Evolutionary conservation across 2,888 invertebrate genomes (phyloP).

Genomic region (Antheraea yamamai): DNA sequence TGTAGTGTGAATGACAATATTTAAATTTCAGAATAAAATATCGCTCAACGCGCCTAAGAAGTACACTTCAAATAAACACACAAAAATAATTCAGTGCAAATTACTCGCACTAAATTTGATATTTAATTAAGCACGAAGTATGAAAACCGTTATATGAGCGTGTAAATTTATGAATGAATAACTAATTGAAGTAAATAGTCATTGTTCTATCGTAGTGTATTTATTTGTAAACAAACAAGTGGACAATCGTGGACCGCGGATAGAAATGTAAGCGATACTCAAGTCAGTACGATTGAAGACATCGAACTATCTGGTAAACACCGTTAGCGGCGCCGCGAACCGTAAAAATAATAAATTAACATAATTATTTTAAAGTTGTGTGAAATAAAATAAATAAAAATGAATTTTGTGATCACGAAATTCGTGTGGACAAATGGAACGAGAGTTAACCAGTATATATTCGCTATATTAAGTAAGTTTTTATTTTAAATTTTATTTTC

Average conservation of each 20-base stretch:
- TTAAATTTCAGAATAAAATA: no score
- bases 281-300: conserved; percentile 47
- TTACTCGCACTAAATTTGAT: neutral
- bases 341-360: conserved; percentile 6
- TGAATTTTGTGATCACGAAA: conserved; percentile 70
- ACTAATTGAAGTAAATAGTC: neutral
- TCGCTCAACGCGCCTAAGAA: no score
- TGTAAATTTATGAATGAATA: neutral
- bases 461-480: conserved; percentile 71
- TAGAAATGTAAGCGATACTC: neutral
- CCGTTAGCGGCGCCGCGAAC: conserved; percentile 6
- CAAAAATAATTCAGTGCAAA: neutral
- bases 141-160: neutral
- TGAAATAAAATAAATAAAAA: conserved; percentile 37
- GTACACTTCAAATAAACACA: neutral
- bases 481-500: conserved; percentile 15
- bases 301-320: conserved; percentile 27
- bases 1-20: no score
- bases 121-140: neutral
- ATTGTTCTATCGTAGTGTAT: neutral
- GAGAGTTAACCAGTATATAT: conserved; percentile 71
- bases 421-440: conserved; percentile 69
- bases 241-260: neutral
- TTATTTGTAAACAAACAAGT: neutral
- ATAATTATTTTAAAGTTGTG: conserved; percentile 31